Evolutionary conservation across 1,140 invertebrate genomes (phyloP).

Genomic region (Rhagoletis pomonella): DNA sequence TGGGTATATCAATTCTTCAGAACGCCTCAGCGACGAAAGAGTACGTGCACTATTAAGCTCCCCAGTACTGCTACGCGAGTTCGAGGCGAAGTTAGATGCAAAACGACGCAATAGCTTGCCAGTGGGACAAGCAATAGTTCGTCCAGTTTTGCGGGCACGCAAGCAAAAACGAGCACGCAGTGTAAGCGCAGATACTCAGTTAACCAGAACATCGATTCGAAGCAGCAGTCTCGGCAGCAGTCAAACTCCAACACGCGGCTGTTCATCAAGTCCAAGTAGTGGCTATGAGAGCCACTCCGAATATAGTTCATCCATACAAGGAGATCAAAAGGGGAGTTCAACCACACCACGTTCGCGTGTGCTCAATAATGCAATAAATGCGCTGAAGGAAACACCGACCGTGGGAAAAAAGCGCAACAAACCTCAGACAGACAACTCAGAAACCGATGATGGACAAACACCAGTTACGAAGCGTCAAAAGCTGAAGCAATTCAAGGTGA

Average conservation of each 20-base stretch:
- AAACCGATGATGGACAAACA: not conserved
- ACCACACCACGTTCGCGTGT: constrained; percentile 8
- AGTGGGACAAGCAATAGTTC: not conserved
- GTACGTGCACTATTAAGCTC: constrained; percentile 66
- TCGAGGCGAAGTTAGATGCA: constrained; percentile 61
- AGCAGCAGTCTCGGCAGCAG: not conserved
- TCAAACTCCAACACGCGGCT: constrained; percentile 3
- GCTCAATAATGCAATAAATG: not conserved
- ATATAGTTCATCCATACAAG: not conserved
- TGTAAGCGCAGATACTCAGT: not conserved
- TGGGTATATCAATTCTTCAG: constrained; percentile 62
- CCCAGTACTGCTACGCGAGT: constrained; percentile 63
- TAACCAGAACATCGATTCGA: not conserved
- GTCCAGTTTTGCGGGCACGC: not conserved
- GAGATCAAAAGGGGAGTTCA: not conserved
- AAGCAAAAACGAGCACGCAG: constrained; percentile 39
- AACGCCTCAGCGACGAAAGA: constrained; percentile 70
- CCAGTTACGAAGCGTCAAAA: constrained; percentile 18
- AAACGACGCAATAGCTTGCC: constrained; percentile 55
- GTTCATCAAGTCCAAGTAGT: constrained; percentile 55
- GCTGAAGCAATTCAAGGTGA: constrained; percentile 61
- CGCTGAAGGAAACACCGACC: not conserved
- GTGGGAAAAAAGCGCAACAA: not conserved
- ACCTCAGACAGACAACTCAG: not conserved
- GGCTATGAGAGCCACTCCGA: constrained; percentile 57